phyloP scores from a whole-genome alignment of 2,797 vertebrate genomes.

The Dallia pectoralis region DNA sequence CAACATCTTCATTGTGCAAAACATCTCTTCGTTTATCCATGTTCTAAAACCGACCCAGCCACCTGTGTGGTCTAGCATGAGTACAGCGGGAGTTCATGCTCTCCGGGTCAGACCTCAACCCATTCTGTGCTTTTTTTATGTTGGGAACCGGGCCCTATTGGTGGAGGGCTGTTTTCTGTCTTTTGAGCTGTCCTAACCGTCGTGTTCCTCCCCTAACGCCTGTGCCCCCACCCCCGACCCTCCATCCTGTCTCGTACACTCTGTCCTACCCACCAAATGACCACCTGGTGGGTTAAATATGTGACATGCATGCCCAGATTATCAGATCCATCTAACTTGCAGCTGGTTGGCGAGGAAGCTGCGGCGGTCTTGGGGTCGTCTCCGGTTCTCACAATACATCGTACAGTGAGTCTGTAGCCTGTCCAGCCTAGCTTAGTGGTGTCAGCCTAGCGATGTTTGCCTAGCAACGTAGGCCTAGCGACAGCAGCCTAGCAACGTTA shows the following conservation, averaged over 20 bases:
- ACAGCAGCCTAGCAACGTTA: too few relatives aligned
- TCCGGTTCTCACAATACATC: slow-evolving; percentile 84
- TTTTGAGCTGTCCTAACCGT: slow-evolving; percentile 54
- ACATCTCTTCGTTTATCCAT: slow-evolving; percentile 8
- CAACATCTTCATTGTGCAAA: slow-evolving; percentile 30
- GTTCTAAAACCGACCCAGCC: slow-evolving; percentile 35
- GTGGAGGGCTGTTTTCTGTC: slow-evolving; percentile 47
- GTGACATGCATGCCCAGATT: slow-evolving; percentile 97
- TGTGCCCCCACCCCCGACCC: neutral
- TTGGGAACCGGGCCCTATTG: slow-evolving; percentile 31
- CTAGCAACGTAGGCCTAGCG: too few relatives aligned
- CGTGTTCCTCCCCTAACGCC: slow-evolving; percentile 36
- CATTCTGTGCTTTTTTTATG: slow-evolving; percentile 48
- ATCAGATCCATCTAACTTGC: slow-evolving; percentile 96
- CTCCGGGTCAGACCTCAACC: slow-evolving; percentile 46
- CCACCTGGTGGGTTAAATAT: slow-evolving; percentile 62
- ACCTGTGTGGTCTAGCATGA: slow-evolving; percentile 59
- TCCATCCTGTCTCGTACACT: slow-evolving; percentile 25
- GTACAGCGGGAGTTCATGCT: slow-evolving; percentile 20
- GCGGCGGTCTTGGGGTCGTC: slow-evolving; percentile 89
- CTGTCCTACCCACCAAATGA: slow-evolving; percentile 29
- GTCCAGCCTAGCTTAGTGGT: slow-evolving; percentile 8
- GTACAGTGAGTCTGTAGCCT: slow-evolving; percentile 86
- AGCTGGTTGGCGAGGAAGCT: slow-evolving; percentile 93
- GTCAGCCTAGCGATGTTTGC: slow-evolving; percentile 12